Base-by-base conservation (phyloP, 2,797 vertebrate genomes). In the Smutsia gigantea region DNA sequence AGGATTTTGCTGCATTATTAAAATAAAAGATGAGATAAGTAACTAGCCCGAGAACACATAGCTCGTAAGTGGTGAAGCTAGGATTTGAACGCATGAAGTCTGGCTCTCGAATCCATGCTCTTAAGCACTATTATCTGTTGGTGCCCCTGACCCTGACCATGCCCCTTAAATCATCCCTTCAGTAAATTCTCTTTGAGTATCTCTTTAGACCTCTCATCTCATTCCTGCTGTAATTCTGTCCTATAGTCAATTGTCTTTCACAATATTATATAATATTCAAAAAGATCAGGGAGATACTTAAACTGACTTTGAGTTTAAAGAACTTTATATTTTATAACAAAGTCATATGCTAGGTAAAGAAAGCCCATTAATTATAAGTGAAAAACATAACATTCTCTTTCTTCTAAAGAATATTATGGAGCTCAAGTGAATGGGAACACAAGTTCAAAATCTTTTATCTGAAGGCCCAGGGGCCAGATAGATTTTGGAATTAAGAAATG, bases 401-500 rank as follows among this genome's bases (percentile, higher is more conserved):
- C 18, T 55, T 4, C 29, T 39, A 82, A 96, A 94, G 74, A 77
- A 87, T 72, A 57, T 57, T 88, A 82, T 46, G 12, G 85, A 75
- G 68, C 31, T 69, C 27, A 75, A 53, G 19, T 91, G 51, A 83
- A n/a, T 51, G 18, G 72, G 57, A 81, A 78, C 8, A 25, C 2
- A 79, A 63, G 10, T 61, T 57, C 59, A 72, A 66, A 72, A 68
- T 75, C 29, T 83, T 53, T 66, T 68, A 71, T 57, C 18, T 18
- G 46, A 84, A 81, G 53, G 4, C 34, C 23, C 5, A 93, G 71
- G 59, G n/a, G 21, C 37, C 74, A 49, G 61, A 46, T 7, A 49
- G 29, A 82, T 83, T 90, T 93, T 72, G 29, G 19, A 94, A 90
- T 72, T 83, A 87, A 55, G 61, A 59, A 79, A 66, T 64, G 37